phyloP scores from a whole-genome alignment of 2,888 invertebrate species.

The Cancer borealis region DNA sequence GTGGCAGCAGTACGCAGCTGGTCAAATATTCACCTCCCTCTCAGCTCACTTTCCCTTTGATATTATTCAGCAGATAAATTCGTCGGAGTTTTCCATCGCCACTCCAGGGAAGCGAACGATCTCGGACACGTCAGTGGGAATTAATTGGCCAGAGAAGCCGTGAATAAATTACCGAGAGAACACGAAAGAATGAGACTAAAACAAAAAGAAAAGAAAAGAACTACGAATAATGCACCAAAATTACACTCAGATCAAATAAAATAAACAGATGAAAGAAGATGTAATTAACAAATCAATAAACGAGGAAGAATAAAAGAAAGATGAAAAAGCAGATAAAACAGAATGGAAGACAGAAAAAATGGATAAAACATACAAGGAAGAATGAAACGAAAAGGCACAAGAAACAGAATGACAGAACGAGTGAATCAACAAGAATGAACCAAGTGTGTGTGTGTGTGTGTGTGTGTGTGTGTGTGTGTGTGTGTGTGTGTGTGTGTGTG shows the following conservation, averaged over 20 bases:
- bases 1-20: not conserved
- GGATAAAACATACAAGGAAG: constrained; percentile 2
- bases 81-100: constrained; percentile 24
- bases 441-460: constrained; percentile 6
- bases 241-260: not conserved
- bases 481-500: constrained; percentile 26
- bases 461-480: constrained; percentile 15
- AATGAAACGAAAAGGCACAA: not conserved
- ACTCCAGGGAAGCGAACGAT: not conserved
- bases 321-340: not conserved
- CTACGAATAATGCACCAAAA: not conserved
- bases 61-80: constrained; percentile 38
- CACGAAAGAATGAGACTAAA: not conserved
- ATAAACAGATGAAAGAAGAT: not conserved
- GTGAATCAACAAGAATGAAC: not conserved
- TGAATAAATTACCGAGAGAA: constrained; percentile 22
- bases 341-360: not conserved
- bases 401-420: not conserved
- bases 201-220: not conserved
- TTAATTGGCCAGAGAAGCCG: not conserved
- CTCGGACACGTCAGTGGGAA: not conserved
- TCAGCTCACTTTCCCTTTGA: not conserved
- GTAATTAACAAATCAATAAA: not conserved
- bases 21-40: constrained; percentile 34
- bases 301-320: not conserved